Evolutionary conservation across 2,888 invertebrate species (phyloP).

Genomic region (Chloroclysta siterata): DNA sequence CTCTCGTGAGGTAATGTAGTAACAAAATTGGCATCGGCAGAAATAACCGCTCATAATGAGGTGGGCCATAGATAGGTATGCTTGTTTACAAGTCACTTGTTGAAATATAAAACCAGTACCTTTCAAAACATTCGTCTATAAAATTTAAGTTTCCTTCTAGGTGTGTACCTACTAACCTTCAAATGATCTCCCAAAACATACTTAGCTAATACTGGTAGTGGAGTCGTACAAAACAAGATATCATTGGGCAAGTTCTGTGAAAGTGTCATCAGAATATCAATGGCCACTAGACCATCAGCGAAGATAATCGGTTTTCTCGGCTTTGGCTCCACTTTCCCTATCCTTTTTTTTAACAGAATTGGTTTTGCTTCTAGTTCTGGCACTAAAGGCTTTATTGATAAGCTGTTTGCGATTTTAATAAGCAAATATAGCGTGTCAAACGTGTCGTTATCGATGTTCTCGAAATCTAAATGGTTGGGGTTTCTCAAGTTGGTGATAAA

Average conservation of each 20-base stretch:
- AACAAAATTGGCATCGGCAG: too few relatives aligned
- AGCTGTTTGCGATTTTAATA: constrained; percentile 65
- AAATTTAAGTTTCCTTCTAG: not conserved
- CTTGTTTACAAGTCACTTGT: too few relatives aligned
- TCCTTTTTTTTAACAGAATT: constrained; percentile 33
- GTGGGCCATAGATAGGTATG: too few relatives aligned
- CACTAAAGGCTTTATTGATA: constrained; percentile 43
- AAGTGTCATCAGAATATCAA: constrained; percentile 64
- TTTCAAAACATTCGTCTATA: not conserved
- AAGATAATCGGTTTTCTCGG: constrained; percentile 61
- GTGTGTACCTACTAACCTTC: constrained; percentile 50
- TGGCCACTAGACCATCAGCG: constrained; percentile 66
- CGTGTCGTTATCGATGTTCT: constrained; percentile 52
- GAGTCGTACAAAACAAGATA: constrained; percentile 63
- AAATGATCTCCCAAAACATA: constrained; percentile 62
- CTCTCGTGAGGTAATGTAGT: not conserved
- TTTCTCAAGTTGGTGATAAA: constrained; percentile 66
- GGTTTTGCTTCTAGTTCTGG: constrained; percentile 30
- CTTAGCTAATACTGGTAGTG: constrained; percentile 58
- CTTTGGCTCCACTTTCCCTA: constrained; percentile 35
- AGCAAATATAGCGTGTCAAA: constrained; percentile 67
- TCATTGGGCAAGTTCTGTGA: constrained; percentile 62
- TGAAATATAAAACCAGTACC: too few relatives aligned
- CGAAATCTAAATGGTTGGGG: constrained; percentile 61
- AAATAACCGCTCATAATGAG: too few relatives aligned